A percentile compares a stretch with the other conserved stretches of the same genome.
These are phyloP conservation scores for Scaptomyza pallida DNA, from an alignment of 1,140 invertebrate species.

Conservation along the genomic window DNA sequence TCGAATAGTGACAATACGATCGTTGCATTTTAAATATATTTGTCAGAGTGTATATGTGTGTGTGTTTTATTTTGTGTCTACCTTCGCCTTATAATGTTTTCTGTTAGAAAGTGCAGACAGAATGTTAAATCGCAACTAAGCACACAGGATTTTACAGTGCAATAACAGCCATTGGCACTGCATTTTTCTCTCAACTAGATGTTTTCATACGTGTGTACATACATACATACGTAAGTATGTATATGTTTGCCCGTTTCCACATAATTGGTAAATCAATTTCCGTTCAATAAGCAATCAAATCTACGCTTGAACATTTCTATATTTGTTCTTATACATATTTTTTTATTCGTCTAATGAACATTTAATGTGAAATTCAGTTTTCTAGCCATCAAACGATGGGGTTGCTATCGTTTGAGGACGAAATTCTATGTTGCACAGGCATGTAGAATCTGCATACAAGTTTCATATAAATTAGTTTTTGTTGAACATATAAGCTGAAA, in stretches of 20 bases:
- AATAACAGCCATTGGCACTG: slow-evolving; percentile 5
- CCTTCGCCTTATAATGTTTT: slow-evolving; percentile 21
- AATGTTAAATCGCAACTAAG: not conserved
- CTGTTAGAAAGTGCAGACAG: slow-evolving; percentile 36
- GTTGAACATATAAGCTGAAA: not conserved
- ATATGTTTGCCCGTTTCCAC: not conserved
- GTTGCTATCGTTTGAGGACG: not conserved
- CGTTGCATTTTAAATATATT: not conserved
- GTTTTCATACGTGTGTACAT: too few species aligned
- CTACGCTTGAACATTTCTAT: not conserved
- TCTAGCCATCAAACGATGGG: not conserved
- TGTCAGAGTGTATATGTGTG: slow-evolving; percentile 11
- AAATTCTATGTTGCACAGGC: not conserved
- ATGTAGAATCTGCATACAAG: not conserved
- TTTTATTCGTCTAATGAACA: too few species aligned
- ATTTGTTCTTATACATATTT: not conserved
- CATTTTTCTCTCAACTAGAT: not conserved
- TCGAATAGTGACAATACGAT: slow-evolving; percentile 20
- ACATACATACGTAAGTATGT: not conserved
- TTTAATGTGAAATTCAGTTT: not conserved
- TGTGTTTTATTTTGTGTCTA: slow-evolving; percentile 13
- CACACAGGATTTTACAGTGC: slow-evolving; percentile 13
- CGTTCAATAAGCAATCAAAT: slow-evolving; percentile 11
- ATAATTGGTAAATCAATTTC: not conserved
- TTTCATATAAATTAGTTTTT: too few species aligned